These are phyloP conservation scores for Malacoraja senta DNA, from an alignment of 2,797 vertebrate species.

Conservation along the genomic window DNA sequence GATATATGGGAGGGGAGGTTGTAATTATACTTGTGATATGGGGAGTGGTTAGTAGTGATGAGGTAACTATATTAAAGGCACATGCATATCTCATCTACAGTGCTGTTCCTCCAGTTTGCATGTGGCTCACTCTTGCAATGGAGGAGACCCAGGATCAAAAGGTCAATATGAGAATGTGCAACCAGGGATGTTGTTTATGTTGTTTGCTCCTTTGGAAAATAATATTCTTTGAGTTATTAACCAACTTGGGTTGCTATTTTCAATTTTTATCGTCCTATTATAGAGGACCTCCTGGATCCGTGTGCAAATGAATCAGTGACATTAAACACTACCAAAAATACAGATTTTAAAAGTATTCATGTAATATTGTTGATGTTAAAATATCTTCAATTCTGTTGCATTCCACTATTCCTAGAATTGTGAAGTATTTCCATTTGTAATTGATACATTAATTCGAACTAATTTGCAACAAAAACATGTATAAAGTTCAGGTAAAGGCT, in stretches of 20 bases:
- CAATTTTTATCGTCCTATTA: background rate
- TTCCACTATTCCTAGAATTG: background rate
- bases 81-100: no score
- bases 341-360: background rate
- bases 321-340: background rate
- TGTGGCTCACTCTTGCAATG: no score
- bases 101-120: no score
- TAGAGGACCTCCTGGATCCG: no score
- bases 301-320: no score
- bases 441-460: background rate
- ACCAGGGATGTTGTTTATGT: no score
- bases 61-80: no score
- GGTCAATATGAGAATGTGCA: no score
- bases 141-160: no score
- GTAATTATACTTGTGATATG: no score
- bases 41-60: no score
- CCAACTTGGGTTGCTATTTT: background rate
- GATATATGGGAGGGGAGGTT: no score
- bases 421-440: background rate
- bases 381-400: background rate
- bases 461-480: background rate
- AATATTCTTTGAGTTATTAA: background rate
- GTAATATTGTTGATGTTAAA: background rate
- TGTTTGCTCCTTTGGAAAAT: background rate
- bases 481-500: background rate